Conservation (phyloP, 2,888 invertebrate species). For the Toxonevra muliebris region DNA sequence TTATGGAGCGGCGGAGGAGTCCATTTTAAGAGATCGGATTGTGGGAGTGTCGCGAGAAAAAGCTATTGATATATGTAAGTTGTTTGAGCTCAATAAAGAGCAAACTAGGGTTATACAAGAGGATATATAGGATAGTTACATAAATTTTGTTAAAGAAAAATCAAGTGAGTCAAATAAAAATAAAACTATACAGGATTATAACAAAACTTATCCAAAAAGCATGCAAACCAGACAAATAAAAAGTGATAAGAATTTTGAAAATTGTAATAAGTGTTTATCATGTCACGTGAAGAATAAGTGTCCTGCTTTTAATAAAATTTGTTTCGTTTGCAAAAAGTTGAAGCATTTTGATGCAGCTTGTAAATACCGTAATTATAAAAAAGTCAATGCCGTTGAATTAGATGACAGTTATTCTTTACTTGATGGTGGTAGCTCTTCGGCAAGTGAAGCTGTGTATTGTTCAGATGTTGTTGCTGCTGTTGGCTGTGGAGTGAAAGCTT, state of each 20-base stretch:
- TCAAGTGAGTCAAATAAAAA: too few species aligned
- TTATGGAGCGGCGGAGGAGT: constrained; percentile 23
- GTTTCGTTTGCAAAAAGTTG: constrained; percentile 21
- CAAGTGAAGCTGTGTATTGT: too few species aligned
- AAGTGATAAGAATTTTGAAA: not conserved
- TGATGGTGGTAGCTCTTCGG: too few species aligned
- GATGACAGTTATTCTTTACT: too few species aligned
- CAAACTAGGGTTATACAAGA: constrained; percentile 22
- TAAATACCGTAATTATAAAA: too few species aligned
- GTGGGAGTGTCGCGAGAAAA: constrained; percentile 26
- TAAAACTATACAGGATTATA: too few species aligned
- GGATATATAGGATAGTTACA: constrained; percentile 4
- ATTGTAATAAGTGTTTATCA: constrained; percentile 17
- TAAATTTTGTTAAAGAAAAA: constrained; percentile 23
- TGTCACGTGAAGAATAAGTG: constrained; percentile 27
- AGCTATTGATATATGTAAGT: constrained; percentile 24
- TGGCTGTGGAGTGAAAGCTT: constrained; percentile 30
- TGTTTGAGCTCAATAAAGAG: constrained; percentile 28
- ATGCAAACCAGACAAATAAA: too few species aligned
- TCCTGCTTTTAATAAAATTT: constrained; percentile 30
- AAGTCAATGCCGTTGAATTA: too few species aligned
- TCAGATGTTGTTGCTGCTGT: constrained; percentile 31
- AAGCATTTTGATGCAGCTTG: too few species aligned
- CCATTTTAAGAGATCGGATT: constrained; percentile 27
- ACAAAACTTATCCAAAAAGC: too few species aligned